Conservation (phyloP, 2,888 invertebrate species). For the Prosopocoilus inquinatus region DNA sequence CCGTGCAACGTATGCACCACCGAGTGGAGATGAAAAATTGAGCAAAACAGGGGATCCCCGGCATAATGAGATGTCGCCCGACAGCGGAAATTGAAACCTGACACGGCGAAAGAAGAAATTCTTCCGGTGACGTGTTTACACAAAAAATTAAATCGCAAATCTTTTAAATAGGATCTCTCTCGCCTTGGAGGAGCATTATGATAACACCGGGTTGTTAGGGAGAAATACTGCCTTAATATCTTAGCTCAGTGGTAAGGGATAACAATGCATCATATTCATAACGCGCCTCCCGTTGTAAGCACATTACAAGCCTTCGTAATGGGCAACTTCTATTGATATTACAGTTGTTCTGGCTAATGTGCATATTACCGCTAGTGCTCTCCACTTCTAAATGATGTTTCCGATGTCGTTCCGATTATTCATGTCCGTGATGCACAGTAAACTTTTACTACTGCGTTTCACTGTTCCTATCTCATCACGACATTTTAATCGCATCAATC, state of each 20-base stretch:
- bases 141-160: slow-evolving; percentile 46
- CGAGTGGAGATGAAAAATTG: slow-evolving; percentile 24
- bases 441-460: slow-evolving; percentile 17
- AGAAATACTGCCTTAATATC: slow-evolving; percentile 44
- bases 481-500: too few species aligned
- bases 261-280: slow-evolving; percentile 44
- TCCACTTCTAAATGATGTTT: slow-evolving; percentile 1
- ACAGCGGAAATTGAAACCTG: slow-evolving; percentile 37
- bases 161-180: slow-evolving; percentile 41
- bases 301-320: slow-evolving; percentile 40
- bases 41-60: slow-evolving; percentile 24
- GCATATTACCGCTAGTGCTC: slow-evolving; percentile 25
- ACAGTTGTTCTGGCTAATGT: slow-evolving; percentile 31
- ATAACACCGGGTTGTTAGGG: slow-evolving; percentile 40
- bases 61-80: slow-evolving; percentile 28
- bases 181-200: slow-evolving; percentile 36
- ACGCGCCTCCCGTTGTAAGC: slow-evolving; percentile 35
- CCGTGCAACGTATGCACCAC: slow-evolving; percentile 5
- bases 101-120: slow-evolving; percentile 29
- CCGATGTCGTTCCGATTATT: slow-evolving; percentile 19
- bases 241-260: slow-evolving; percentile 36
- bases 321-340: slow-evolving; percentile 39
- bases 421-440: slow-evolving; percentile 17
- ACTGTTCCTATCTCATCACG: too few species aligned
- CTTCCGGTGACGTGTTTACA: slow-evolving; percentile 35